Evolutionary conservation across 2,888 invertebrate genomes (phyloP).

Genomic region (Drosophila cracens): DNA sequence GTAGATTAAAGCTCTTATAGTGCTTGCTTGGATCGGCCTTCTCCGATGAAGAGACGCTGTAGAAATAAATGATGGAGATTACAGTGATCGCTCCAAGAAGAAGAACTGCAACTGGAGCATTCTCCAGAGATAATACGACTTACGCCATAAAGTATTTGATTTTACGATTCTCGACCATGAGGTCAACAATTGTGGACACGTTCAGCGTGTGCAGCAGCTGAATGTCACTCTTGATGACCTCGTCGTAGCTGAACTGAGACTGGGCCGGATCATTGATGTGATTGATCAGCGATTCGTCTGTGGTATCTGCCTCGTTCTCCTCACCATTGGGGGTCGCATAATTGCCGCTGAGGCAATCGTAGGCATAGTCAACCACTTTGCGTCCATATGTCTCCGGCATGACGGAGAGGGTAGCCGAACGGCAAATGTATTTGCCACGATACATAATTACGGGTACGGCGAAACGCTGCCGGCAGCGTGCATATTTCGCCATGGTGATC

Average conservation of each 20-base stretch:
- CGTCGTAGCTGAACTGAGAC: conserved; percentile 82
- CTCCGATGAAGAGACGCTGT: conserved; percentile 92
- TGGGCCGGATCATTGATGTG: conserved; percentile 69
- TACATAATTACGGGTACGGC: conserved; percentile 91
- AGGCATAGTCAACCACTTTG: conserved; percentile 87
- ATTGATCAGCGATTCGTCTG: conserved; percentile 80
- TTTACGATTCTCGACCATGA: conserved; percentile 94
- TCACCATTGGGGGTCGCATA: conserved; percentile 71
- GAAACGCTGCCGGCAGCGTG: conserved; percentile 91
- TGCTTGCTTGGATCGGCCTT: conserved; percentile 92
- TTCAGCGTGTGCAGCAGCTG: conserved; percentile 89
- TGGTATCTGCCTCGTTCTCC: conserved; percentile 79
- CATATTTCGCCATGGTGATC: conserved; percentile 89
- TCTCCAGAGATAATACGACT: conserved; percentile 80
- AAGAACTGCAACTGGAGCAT: neutral
- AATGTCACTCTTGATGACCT: conserved; percentile 87
- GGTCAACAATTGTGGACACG: conserved; percentile 90
- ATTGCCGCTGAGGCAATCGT: conserved; percentile 79
- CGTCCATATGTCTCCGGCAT: conserved; percentile 91
- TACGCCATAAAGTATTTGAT: conserved; percentile 92
- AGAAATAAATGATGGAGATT: neutral
- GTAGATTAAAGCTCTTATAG: conserved; percentile 90
- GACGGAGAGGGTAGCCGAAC: conserved; percentile 91
- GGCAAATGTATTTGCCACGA: conserved; percentile 90
- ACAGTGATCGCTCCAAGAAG: neutral